phyloP scores from a whole-genome alignment of 2,113 vertebrate genomes.

The Trematocara unimaculatum region DNA sequence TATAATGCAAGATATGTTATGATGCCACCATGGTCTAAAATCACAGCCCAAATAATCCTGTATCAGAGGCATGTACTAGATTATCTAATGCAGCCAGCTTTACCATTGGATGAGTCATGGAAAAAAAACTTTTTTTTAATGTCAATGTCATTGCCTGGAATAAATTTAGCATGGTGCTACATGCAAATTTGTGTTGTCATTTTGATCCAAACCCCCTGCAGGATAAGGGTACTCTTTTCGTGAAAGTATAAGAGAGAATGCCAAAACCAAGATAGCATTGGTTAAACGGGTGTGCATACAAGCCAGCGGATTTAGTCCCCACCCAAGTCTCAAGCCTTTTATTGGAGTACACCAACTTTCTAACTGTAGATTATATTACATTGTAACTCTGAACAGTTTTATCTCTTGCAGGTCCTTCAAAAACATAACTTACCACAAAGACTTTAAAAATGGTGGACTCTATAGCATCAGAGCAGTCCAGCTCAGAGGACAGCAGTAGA shows the following conservation, averaged over 20 bases:
- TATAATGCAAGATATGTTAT: neutral
- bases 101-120: slow-evolving; percentile 5
- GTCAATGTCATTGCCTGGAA: slow-evolving; percentile 15
- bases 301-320: neutral
- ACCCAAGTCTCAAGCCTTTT: neutral
- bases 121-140: slow-evolving; percentile 12
- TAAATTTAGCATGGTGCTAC: slow-evolving; percentile 5
- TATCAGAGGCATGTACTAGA: neutral
- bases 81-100: neutral
- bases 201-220: slow-evolving; percentile 4
- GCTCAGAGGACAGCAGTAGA: slow-evolving; percentile 28
- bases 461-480: neutral
- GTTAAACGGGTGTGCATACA: neutral
- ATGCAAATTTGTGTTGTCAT: slow-evolving; percentile 8
- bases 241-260: neutral
- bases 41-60: neutral
- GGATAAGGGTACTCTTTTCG: neutral
- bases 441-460: neutral
- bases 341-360: neutral
- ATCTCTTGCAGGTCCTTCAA: neutral
- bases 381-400: neutral
- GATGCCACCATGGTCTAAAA: neutral
- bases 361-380: neutral
- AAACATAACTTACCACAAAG: neutral
- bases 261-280: neutral